These are phyloP conservation scores for Priocnemis perturbator DNA, from an alignment of 2,888 invertebrate species.

Conservation along the genomic window DNA sequence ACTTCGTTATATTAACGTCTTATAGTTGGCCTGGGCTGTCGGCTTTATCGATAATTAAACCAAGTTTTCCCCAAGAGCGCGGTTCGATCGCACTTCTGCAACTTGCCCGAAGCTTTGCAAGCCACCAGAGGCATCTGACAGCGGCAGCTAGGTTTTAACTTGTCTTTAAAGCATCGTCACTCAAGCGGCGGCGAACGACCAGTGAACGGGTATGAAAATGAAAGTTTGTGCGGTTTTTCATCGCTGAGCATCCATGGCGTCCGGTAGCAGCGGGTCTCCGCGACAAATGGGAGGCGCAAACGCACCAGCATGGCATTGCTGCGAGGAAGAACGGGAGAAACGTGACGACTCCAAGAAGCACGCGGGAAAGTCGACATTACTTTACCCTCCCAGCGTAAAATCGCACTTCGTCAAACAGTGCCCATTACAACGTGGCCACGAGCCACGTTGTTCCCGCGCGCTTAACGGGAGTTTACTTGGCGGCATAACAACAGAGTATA, in stretches of 20 bases:
- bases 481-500: not conserved
- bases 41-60: constrained; percentile 48
- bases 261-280: constrained; percentile 13
- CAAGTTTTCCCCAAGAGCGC: constrained; percentile 30
- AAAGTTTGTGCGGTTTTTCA: constrained; percentile 28
- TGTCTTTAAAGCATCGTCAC: constrained; percentile 37
- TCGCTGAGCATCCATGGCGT: constrained; percentile 11
- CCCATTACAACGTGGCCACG: no score
- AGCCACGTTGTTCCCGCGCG: no score
- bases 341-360: no score
- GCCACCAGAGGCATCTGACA: constrained; percentile 30
- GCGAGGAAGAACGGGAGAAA: no score
- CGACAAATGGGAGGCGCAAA: no score
- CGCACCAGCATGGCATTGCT: no score
- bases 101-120: constrained; percentile 18
- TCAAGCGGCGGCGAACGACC: constrained; percentile 29
- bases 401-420: no score
- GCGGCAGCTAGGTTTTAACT: constrained; percentile 37
- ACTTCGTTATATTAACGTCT: constrained; percentile 44
- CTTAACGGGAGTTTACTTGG: not conserved
- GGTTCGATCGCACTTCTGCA: constrained; percentile 21
- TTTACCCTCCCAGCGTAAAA: no score
- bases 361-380: no score
- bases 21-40: constrained; percentile 22
- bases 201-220: constrained; percentile 27